These are phyloP conservation scores for Agrilus biguttatus DNA, from an alignment of 2,888 invertebrate genomes.

Conservation along the genomic window DNA sequence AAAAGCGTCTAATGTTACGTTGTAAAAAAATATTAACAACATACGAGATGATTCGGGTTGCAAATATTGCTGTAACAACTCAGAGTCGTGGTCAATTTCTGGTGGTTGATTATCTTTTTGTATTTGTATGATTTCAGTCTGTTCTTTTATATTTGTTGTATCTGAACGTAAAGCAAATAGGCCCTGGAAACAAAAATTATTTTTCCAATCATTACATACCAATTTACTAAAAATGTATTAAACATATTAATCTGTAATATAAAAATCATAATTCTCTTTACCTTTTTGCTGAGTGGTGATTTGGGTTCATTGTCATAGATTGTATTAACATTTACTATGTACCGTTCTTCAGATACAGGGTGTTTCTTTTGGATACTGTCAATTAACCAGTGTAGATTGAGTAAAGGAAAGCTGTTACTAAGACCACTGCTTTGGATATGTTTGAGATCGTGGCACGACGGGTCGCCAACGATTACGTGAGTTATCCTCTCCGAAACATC, in stretches of 20 bases:
- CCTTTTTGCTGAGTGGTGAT: slow-evolving; percentile 49
- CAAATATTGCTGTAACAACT: slow-evolving; percentile 21
- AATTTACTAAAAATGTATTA: no score
- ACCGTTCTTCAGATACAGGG: slow-evolving; percentile 40
- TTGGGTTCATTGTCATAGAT: slow-evolving; percentile 11
- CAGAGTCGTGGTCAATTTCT: slow-evolving; percentile 13
- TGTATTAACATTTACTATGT: slow-evolving; percentile 15
- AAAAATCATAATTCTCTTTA: neutral
- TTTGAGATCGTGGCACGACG: slow-evolving; percentile 34
- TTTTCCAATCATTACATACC: neutral
- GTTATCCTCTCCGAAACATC: slow-evolving; percentile 62
- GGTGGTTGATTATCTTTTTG: slow-evolving; percentile 4
- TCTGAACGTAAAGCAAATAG: slow-evolving; percentile 20
- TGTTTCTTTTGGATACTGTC: slow-evolving; percentile 51
- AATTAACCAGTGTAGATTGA: slow-evolving; percentile 61
- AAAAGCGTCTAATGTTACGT: neutral
- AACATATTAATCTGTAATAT: no score
- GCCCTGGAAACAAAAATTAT: slow-evolving; percentile 17
- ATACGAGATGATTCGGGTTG: slow-evolving; percentile 10
- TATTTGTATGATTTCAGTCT: neutral
- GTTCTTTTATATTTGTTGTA: slow-evolving; percentile 12
- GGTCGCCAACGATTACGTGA: slow-evolving; percentile 63
- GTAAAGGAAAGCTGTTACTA: slow-evolving; percentile 30
- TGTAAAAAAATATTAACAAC: neutral
- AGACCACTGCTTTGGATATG: slow-evolving; percentile 15